phyloP scores from a whole-genome alignment of 2,797 vertebrate species.

The Notamacropus eugenii region DNA sequence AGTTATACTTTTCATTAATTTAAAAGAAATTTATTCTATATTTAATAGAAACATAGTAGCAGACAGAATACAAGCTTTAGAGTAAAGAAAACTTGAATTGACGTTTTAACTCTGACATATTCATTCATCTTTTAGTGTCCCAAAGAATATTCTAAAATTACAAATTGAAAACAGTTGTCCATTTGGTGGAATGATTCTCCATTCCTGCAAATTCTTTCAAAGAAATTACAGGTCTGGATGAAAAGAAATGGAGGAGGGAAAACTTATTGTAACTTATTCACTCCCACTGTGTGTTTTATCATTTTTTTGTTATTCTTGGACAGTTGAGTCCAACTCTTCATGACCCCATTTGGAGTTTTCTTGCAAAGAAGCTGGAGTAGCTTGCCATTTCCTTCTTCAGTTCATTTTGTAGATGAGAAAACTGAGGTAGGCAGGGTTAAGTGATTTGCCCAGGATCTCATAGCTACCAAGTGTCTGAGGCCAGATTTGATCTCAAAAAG shows the following conservation, averaged over 20 bases:
- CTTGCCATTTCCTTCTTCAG: neutral
- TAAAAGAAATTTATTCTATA: neutral
- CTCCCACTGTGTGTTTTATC: fast-evolving
- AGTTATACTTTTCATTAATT: neutral
- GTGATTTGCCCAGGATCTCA: neutral
- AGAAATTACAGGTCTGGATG: neutral
- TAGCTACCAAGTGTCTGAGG: neutral
- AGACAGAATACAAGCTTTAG: neutral
- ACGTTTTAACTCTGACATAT: neutral
- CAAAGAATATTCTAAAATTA: neutral
- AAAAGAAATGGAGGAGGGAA: neutral
- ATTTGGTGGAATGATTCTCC: neutral
- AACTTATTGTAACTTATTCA: neutral
- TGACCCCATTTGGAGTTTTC: neutral
- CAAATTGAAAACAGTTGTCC: neutral
- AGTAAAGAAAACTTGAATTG: neutral
- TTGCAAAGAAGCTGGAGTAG: neutral
- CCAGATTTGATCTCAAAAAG: neutral
- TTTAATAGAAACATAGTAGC: neutral
- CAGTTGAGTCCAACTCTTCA: too few species aligned
- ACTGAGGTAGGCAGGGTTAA: neutral
- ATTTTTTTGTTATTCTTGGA: neutral
- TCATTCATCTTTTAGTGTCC: neutral
- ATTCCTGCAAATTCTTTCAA: neutral
- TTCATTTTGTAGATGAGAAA: neutral